Conservation (phyloP, 2,888 invertebrate species). For the Nasonia oneida region DNA sequence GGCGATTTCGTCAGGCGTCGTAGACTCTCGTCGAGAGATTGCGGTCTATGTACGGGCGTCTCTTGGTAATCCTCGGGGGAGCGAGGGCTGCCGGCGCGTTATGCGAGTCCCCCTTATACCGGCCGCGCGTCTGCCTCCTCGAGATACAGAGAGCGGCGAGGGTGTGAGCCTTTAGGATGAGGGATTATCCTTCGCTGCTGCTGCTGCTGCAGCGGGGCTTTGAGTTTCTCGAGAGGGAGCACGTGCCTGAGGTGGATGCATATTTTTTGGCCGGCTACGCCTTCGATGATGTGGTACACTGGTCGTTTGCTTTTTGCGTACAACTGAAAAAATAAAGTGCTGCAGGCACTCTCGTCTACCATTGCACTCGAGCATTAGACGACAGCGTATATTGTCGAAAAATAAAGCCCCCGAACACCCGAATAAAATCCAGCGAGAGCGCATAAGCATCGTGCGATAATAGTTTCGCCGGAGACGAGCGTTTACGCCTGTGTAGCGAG, state of each 20-base stretch:
- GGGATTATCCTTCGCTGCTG: background rate
- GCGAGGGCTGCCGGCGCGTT: background rate
- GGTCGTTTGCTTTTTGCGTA: too few relatives aligned
- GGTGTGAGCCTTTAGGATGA: background rate
- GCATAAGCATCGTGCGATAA: conserved; percentile 39
- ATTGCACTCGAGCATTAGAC: too few relatives aligned
- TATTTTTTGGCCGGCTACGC: background rate
- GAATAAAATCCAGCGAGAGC: background rate
- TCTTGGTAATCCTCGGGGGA: conserved; percentile 47
- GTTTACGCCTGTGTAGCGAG: background rate
- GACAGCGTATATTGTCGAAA: too few relatives aligned
- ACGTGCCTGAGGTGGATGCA: background rate
- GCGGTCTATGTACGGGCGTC: background rate
- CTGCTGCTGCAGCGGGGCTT: background rate
- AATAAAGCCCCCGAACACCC: too few relatives aligned
- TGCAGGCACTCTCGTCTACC: too few relatives aligned
- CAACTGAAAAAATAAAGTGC: too few relatives aligned
- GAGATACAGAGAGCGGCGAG: conserved; percentile 13
- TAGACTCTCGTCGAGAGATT: conserved; percentile 15
- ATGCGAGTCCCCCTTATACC: background rate
- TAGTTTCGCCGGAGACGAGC: conserved; percentile 47
- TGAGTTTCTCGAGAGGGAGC: background rate
- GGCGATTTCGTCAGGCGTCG: conserved; percentile 4
- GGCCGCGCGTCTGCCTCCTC: conserved; percentile 26
- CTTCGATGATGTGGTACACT: too few relatives aligned